Conservation (phyloP, 35 echinoderm and acorn worm genomes). For the Heliocidaris erythrogramma region DNA sequence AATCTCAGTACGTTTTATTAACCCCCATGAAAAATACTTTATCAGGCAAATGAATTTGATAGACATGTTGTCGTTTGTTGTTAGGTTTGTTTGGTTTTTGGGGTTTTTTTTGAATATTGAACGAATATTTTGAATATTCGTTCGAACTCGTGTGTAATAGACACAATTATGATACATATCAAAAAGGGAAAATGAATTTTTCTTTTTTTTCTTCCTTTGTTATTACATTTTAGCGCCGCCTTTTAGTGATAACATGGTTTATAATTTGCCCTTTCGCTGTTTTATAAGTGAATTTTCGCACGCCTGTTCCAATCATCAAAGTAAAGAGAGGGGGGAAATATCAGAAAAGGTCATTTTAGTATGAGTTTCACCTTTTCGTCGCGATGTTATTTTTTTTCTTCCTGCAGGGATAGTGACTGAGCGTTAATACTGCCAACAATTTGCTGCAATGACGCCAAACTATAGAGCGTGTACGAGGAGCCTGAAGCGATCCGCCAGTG, state of each 20-base stretch:
- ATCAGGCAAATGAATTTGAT: not conserved
- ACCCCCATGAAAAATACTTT: not conserved
- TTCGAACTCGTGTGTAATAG: not conserved
- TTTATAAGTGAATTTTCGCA: not conserved
- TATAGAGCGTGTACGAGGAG: constrained; percentile 12
- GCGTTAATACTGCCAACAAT: constrained; percentile 11
- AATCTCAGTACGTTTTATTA: not conserved
- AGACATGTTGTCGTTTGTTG: too few relatives aligned
- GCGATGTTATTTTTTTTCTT: not conserved
- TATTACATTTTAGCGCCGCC: not conserved
- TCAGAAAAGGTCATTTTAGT: constrained; percentile 18
- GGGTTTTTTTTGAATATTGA: not conserved
- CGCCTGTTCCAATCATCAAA: not conserved
- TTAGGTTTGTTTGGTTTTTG: too few relatives aligned
- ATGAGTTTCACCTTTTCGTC: not conserved
- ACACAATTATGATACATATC: not conserved
- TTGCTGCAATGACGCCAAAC: constrained; percentile 15
- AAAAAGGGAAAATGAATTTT: not conserved
- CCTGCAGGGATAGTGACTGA: constrained; percentile 14
- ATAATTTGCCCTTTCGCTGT: constrained; percentile 1
- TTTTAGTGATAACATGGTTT: not conserved
- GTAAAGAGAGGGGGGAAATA: not conserved
- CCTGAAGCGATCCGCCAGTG: not conserved
- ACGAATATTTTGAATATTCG: not conserved
- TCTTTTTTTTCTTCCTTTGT: not conserved